A percentile compares a stretch with the other conserved stretches of the same genome.
phyloP scores from a whole-genome alignment of 2,888 invertebrate species.

The Temnothorax unifasciatus region DNA sequence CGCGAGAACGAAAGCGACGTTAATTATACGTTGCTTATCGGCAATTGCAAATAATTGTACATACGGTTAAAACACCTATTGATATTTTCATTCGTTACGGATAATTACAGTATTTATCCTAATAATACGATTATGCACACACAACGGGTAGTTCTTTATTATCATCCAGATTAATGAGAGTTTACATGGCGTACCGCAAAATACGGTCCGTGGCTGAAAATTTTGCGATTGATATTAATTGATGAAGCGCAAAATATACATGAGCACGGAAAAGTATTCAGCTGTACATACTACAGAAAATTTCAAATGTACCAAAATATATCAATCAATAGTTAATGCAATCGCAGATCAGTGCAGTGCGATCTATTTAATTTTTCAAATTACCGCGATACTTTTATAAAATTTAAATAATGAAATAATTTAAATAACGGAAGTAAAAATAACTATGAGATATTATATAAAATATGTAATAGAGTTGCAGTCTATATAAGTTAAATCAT shows the following conservation, averaged over 20 bases:
- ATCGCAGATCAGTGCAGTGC: not conserved
- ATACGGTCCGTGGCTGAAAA: not conserved
- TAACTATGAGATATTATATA: not conserved
- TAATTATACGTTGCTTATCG: not conserved
- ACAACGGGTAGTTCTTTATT: conserved; percentile 8
- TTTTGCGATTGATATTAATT: not conserved
- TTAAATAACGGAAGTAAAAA: not conserved
- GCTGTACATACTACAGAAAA: not conserved
- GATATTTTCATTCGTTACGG: not conserved
- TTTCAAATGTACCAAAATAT: not conserved
- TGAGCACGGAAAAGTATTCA: not conserved
- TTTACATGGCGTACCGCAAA: not conserved
- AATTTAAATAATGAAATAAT: not conserved
- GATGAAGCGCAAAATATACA: not conserved
- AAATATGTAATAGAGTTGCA: not conserved
- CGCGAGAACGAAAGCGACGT: not conserved
- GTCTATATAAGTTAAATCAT: not conserved
- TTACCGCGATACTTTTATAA: not conserved
- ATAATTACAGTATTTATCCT: conserved; percentile 16
- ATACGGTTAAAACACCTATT: not conserved
- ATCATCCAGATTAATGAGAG: not conserved
- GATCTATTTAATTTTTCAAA: conserved; percentile 11
- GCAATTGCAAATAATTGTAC: conserved; percentile 16
- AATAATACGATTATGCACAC: conserved; percentile 8
- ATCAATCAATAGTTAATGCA: not conserved